Evolutionary conservation across 1,140 invertebrate genomes (phyloP).

Genomic region (Brachystomella parvula): DNA sequence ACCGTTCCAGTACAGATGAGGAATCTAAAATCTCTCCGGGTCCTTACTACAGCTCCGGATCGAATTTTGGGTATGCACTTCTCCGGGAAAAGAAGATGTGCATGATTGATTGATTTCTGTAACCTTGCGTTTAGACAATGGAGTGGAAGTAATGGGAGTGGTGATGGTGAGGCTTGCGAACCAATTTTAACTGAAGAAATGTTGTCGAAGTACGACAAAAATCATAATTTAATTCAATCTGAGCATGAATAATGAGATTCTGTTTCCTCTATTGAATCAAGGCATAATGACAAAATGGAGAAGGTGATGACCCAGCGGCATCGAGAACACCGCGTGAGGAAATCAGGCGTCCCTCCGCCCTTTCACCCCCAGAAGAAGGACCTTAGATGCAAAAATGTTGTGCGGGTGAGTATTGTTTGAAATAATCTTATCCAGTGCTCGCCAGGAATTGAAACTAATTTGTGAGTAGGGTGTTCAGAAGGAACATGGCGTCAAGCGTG

Average conservation of each 20-base stretch:
- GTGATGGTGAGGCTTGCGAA: slow-evolving; percentile 9
- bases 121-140: background rate
- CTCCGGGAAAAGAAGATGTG: background rate
- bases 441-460: no score
- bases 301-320: slow-evolving; percentile 64
- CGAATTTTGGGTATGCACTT: slow-evolving; percentile 22
- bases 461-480: no score
- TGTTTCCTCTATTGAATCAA: slow-evolving; percentile 33
- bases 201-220: background rate
- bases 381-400: slow-evolving; percentile 37
- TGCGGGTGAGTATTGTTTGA: slow-evolving; percentile 36
- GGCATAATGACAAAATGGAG: slow-evolving; percentile 70
- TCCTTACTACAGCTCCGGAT: slow-evolving; percentile 37
- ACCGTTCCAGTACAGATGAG: slow-evolving; percentile 35
- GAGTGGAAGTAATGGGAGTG: slow-evolving; percentile 22
- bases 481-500: background rate
- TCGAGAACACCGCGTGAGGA: slow-evolving; percentile 51
- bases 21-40: slow-evolving; percentile 37
- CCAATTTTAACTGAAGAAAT: background rate
- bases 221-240: no score
- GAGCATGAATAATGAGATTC: no score
- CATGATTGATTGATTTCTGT: background rate
- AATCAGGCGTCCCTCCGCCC: slow-evolving; percentile 42
- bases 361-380: no score
- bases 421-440: background rate